Conservation (phyloP, 2,797 vertebrate genomes). For the Arrhamphus sclerolepis region DNA sequence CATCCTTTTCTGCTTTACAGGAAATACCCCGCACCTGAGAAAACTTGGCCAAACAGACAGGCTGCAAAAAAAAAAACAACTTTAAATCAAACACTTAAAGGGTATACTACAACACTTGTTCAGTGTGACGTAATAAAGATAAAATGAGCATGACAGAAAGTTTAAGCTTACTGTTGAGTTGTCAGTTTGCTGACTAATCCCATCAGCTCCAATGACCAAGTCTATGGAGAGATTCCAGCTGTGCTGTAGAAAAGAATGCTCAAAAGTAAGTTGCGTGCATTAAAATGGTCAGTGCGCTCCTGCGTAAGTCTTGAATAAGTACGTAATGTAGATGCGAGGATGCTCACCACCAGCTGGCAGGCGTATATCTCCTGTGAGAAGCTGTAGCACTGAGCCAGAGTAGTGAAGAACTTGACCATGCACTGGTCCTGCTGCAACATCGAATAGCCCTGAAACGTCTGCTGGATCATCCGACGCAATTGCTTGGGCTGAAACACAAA, state of each 20-base stretch:
- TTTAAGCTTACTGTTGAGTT: slow-evolving; percentile 80
- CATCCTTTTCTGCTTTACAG: slow-evolving; percentile 78
- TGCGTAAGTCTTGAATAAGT: too few relatives aligned
- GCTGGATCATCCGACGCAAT: slow-evolving; percentile 91
- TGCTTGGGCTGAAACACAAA: slow-evolving; percentile 82
- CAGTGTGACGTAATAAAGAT: neutral
- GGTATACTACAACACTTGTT: too few relatives aligned
- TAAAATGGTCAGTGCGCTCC: too few relatives aligned
- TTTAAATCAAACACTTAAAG: neutral
- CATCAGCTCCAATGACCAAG: slow-evolving; percentile 89
- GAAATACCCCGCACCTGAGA: slow-evolving; percentile 87
- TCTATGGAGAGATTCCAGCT: slow-evolving; percentile 92
- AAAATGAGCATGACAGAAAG: neutral
- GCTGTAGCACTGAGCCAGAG: slow-evolving; percentile 83
- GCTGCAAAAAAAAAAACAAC: slow-evolving; percentile 67
- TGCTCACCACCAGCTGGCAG: slow-evolving; percentile 89
- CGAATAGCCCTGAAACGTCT: slow-evolving; percentile 93
- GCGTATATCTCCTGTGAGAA: slow-evolving; percentile 90
- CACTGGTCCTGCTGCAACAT: slow-evolving; percentile 89
- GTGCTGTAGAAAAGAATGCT: slow-evolving; percentile 77
- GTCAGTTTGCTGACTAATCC: slow-evolving; percentile 89
- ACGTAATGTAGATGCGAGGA: neutral
- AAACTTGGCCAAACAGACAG: slow-evolving; percentile 86
- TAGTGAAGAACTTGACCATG: slow-evolving; percentile 88
- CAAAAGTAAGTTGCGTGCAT: neutral